Conservation (phyloP, 2,113 vertebrate species). For the Dasyornis broadbenti region DNA sequence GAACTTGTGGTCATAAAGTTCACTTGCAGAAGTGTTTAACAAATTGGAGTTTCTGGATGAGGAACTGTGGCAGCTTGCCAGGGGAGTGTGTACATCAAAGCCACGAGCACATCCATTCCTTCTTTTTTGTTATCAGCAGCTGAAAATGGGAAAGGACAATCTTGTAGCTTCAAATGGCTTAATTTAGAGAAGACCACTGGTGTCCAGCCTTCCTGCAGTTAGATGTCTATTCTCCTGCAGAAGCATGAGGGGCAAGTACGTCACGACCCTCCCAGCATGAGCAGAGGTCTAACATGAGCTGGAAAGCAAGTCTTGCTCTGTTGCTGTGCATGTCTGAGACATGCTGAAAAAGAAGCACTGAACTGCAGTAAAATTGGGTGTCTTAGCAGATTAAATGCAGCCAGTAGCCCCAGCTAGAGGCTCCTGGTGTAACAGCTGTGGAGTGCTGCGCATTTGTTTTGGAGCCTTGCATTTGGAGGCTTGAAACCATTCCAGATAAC, state of each 20-base stretch:
- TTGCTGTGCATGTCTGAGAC: background rate
- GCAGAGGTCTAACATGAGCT: background rate
- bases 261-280: accelerated
- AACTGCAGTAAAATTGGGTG: background rate
- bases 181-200: background rate
- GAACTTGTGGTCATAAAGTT: background rate
- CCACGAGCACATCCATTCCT: background rate
- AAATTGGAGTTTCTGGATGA: background rate
- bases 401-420: background rate
- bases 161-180: background rate
- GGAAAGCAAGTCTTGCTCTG: background rate
- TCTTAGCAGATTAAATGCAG: background rate
- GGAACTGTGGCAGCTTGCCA: background rate
- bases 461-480: background rate
- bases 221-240: background rate
- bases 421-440: background rate
- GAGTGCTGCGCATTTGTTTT: background rate
- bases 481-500: background rate
- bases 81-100: background rate
- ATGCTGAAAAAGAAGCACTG: background rate
- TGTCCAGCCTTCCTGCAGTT: background rate
- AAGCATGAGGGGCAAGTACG: background rate
- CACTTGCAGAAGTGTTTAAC: background rate
- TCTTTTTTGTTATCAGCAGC: background rate
- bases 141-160: background rate